Base-by-base conservation (phyloP, 2,797 vertebrate species). In the Myripristis jacobus region DNA sequence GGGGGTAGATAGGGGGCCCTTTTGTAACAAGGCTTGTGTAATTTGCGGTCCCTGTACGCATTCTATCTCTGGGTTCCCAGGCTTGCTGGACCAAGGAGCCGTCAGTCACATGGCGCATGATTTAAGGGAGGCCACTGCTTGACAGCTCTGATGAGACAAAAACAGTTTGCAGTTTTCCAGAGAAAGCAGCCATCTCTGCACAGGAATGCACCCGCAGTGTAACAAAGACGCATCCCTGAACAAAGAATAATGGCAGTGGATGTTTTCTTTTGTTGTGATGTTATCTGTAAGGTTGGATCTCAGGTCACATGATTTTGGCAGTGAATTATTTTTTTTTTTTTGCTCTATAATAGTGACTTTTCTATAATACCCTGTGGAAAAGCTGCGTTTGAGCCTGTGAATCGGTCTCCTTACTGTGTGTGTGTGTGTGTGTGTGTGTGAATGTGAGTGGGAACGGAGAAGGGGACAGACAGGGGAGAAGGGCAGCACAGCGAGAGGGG, bases 21-120 rank as follows among this genome's bases (percentile, higher is more conserved):
- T 52, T 72, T 78, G 21, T 53, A 38, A 79, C 76, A 31, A 56
- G 68, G 59, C 70, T 53, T 27, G 44, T 76, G 36, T 81, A 4
- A 79, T 70, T 78, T 77, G 1, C 3, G 64, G 43, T 77, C 75
- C 44, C n/a, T 62, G 31, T 66, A 5, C n/a, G 51, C 44, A 51
- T 47, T 71, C 10, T 46, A 19, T 63, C 55, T 18, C 16, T 0
- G 0, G 4, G 10, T 43, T 63, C 60, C 50, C 58, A 5, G 44
- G 36, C 52, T 76, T 13, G 21, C 43, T 0, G 8, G 25, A n/a
- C 36, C 53, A 6, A 18, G 38, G 16, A 48, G 54, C 73, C 74
- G 71, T 70, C 76, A 56, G 71, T 70, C 76, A 53, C 64, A 46
- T 1, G 0, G 31, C 61, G 59, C 24, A 8, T 15, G 19, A 56